Evolutionary conservation across 2,113 vertebrate species (phyloP).

Genomic region (Fukomys damarensis): DNA sequence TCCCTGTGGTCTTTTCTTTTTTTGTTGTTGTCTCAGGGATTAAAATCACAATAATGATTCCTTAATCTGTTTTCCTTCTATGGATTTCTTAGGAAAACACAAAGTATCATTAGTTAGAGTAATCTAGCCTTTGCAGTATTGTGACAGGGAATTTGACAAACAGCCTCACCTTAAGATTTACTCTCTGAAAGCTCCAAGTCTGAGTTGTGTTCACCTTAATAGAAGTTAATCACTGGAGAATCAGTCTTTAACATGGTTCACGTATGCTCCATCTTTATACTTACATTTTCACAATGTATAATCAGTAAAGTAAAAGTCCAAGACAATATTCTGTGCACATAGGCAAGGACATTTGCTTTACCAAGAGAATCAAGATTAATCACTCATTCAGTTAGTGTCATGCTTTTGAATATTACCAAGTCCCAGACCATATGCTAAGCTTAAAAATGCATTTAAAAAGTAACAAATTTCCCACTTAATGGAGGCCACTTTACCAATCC

Average conservation of each 20-base stretch:
- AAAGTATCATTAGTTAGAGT: neutral
- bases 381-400: neutral
- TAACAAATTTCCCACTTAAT: neutral
- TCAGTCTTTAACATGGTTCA: neutral
- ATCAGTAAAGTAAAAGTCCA: neutral
- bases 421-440: neutral
- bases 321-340: neutral
- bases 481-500: neutral
- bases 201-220: neutral
- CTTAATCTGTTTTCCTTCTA: constrained; percentile 21
- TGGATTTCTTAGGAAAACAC: neutral
- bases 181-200: neutral
- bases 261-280: neutral
- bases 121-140: neutral
- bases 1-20: neutral
- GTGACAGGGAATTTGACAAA: neutral
- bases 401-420: neutral
- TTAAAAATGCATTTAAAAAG: neutral
- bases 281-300: neutral
- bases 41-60: constrained; percentile 40
- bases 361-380: neutral
- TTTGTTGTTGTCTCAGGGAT: constrained; percentile 28
- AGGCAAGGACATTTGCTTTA: neutral
- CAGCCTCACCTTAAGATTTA: neutral
- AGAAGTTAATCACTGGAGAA: neutral